Evolutionary conservation across 1,140 invertebrate genomes (phyloP), one percentile per base, ranked within the genome.

Genomic region (Caenorhabditis elegans): DNA sequence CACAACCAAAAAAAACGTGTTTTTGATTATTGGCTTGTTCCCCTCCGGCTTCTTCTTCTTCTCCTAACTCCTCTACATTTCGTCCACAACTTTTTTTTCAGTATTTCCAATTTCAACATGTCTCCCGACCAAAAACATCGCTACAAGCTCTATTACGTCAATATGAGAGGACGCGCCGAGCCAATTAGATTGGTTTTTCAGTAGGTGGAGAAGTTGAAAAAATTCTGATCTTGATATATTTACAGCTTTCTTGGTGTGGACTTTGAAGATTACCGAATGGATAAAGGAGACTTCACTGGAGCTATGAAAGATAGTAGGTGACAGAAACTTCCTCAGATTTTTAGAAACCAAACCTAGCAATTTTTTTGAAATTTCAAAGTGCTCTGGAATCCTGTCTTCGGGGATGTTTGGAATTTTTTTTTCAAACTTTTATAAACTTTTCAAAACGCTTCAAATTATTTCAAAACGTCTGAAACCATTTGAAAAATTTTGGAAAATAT

Each of bases 111-210:
- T 22, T 19, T 43, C 34, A 1, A 17, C 17, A 70, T 70, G 60
- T 36, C 60, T 5, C 60, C 60, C 4, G 60, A 70, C 34, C 60
- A 70, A 22, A 75, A 76, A 47, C 80, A 81, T 65, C 36, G 53
- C 13, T 81, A 81, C 80, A 81, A 76, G 31, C 39, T 81, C 5
- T 48, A 43, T 22, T 81, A 81, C 36, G 43, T 5, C 0, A 60
- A 46, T 31, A 28, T 28, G 34, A 76, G 80, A 76, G 80, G 80
- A 81, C n/a, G 80, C 47, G 80, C 80, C 46, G 80, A 81, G 53
- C 80, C 80, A 28, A 81, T 81, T 51, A 43, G 80, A 49, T 36
- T 65, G 17, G 46, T 81, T 22, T 77, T 81, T 31, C 65, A 81
- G 46, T 81, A 47, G 22, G 60, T 39, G 36, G 2, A 65, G n/a